Evolutionary conservation across 37 sponge, comb jelly and placozoan genomes (phyloP).

Genomic region (Cladorhizidae sp.): DNA sequence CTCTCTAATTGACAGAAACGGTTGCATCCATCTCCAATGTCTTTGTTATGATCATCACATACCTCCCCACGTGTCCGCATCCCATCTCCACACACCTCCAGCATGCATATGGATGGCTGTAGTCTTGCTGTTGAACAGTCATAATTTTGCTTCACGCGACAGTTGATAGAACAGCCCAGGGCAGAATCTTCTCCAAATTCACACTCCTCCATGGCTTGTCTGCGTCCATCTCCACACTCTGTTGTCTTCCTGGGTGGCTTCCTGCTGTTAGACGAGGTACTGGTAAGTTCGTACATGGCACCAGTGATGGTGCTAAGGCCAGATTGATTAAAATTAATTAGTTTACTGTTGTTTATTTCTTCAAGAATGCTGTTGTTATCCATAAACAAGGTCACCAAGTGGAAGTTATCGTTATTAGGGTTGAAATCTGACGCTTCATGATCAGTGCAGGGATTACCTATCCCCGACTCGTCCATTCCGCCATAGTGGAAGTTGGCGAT

Average conservation of each 20-base stretch:
- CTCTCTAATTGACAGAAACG: conserved; percentile 25
- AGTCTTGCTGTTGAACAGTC: conserved; percentile 52
- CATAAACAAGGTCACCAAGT: conserved; percentile 1
- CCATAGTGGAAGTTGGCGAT: too few species aligned
- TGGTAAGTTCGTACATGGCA: neutral
- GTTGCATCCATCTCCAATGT: conserved; percentile 46
- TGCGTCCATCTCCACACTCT: conserved; percentile 64
- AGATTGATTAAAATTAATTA: neutral
- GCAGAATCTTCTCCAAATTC: conserved; percentile 20
- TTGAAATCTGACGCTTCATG: neutral
- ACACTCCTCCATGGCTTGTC: conserved; percentile 69
- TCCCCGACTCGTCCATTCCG: neutral
- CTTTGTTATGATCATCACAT: conserved; percentile 64
- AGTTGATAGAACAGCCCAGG: neutral
- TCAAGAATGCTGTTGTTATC: neutral
- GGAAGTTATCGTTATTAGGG: neutral
- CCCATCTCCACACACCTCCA: conserved; percentile 58
- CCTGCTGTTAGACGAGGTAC: neutral
- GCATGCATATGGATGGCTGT: conserved; percentile 22
- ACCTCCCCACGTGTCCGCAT: conserved; percentile 37
- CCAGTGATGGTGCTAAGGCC: neutral
- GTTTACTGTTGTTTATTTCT: neutral
- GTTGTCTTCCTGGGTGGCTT: neutral
- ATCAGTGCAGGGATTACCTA: neutral
- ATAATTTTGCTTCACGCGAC: conserved; percentile 8